These are phyloP conservation scores for Bicyclus anynana DNA, from an alignment of 1,140 invertebrate genomes.

Conservation along the genomic window DNA sequence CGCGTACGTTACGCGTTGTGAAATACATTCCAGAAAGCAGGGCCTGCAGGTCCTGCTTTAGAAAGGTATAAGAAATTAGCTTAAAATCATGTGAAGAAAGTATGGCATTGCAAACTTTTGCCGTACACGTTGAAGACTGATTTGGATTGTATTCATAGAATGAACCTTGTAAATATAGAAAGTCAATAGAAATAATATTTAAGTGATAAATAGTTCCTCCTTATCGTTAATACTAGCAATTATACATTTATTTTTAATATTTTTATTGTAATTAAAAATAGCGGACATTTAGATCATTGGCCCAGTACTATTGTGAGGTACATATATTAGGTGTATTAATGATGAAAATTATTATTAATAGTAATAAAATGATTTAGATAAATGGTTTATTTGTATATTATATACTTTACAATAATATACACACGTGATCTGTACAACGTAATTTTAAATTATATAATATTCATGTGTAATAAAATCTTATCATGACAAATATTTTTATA, in stretches of 20 bases:
- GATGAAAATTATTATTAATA: no score
- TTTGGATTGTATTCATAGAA: conserved; percentile 64
- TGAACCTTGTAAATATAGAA: conserved; percentile 56
- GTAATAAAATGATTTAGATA: no score
- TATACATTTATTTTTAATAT: neutral
- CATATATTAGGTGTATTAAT: no score
- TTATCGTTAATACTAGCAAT: conserved; percentile 2
- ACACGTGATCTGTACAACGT: conserved; percentile 17
- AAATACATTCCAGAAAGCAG: conserved; percentile 27
- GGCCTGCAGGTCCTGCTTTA: conserved; percentile 13
- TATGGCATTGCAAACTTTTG: conserved; percentile 27
- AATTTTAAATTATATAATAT: conserved; percentile 12
- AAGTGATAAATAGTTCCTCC: conserved; percentile 61
- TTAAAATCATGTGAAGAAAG: conserved; percentile 24
- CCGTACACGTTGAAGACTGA: conserved; percentile 65
- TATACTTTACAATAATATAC: neutral
- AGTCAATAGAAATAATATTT: conserved; percentile 34
- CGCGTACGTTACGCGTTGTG: neutral
- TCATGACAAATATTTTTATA: conserved; percentile 50
- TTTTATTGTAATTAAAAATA: neutral
- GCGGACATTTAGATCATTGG: conserved; percentile 24
- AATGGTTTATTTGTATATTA: neutral
- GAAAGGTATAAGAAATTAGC: conserved; percentile 14
- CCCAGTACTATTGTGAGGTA: conserved; percentile 29
- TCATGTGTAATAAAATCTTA: conserved; percentile 8